Conservation (phyloP, 2,888 invertebrate species). For the Bembecia ichneumoniformis region DNA sequence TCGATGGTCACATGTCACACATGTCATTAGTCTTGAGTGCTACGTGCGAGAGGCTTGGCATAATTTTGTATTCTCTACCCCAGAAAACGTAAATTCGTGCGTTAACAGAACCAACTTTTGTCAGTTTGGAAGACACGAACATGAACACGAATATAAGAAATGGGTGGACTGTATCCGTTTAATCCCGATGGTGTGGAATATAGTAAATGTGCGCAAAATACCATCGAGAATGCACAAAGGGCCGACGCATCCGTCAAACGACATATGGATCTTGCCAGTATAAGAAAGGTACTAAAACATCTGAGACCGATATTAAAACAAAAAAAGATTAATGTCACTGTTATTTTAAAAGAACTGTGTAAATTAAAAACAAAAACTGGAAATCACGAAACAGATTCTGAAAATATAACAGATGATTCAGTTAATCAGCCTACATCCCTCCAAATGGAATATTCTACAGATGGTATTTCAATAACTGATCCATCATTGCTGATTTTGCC, state of each 20-base stretch:
- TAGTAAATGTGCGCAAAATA: conserved; percentile 11
- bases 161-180: conserved; percentile 13
- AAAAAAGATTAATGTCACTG: background rate
- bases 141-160: conserved; percentile 6
- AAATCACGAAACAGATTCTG: no score
- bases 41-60: conserved; percentile 10
- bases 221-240: conserved; percentile 1
- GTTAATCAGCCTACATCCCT: no score
- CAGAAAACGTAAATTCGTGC: conserved; percentile 13
- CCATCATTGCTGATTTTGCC: no score
- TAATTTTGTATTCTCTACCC: conserved; percentile 12
- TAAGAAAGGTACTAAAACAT: background rate
- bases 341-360: background rate
- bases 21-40: conserved; percentile 15
- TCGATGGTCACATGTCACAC: conserved; percentile 20
- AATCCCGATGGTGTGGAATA: conserved; percentile 8
- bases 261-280: background rate
- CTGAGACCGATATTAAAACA: background rate
- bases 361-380: background rate
- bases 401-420: no score
- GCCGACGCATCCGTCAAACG: background rate
- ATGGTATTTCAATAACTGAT: no score
- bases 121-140: conserved; percentile 7
- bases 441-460: no score
- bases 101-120: conserved; percentile 19